These are phyloP conservation scores for Sisor rabdophorus DNA, from an alignment of 2,113 vertebrate species.

Conservation along the genomic window DNA sequence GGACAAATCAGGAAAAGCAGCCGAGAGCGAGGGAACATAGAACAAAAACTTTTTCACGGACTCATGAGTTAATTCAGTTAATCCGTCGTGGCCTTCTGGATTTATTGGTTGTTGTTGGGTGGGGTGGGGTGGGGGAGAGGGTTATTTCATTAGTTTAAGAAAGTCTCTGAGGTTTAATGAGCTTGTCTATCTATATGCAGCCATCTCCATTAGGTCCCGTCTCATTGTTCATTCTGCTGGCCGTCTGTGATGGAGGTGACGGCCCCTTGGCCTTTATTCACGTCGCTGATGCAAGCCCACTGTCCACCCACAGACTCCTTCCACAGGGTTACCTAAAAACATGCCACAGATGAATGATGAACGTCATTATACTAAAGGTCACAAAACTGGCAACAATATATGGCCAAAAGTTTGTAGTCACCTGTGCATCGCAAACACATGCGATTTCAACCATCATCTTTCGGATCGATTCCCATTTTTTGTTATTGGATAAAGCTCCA, in stretches of 20 bases:
- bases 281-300: conserved; percentile 95
- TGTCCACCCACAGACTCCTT: conserved; percentile 93
- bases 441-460: too few species aligned
- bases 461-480: too few species aligned
- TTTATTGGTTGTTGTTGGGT: background rate
- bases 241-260: conserved; percentile 81
- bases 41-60: conserved; percentile 8
- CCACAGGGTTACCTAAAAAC: conserved; percentile 87
- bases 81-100: conserved; percentile 3
- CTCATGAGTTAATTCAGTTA: conserved; percentile 5
- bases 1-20: background rate
- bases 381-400: background rate
- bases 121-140: too few species aligned
- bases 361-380: background rate
- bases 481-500: too few species aligned
- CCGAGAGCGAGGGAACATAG: background rate
- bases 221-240: conserved; percentile 93
- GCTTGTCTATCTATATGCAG: background rate
- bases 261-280: conserved; percentile 93
- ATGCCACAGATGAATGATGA: background rate
- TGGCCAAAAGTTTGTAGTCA: too few species aligned
- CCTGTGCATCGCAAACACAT: too few species aligned
- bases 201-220: background rate
- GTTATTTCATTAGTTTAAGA: conserved; percentile 23
- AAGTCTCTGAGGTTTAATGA: conserved; percentile 36